Conservation (phyloP, 2,113 vertebrate species). For the Neogale vison region DNA sequence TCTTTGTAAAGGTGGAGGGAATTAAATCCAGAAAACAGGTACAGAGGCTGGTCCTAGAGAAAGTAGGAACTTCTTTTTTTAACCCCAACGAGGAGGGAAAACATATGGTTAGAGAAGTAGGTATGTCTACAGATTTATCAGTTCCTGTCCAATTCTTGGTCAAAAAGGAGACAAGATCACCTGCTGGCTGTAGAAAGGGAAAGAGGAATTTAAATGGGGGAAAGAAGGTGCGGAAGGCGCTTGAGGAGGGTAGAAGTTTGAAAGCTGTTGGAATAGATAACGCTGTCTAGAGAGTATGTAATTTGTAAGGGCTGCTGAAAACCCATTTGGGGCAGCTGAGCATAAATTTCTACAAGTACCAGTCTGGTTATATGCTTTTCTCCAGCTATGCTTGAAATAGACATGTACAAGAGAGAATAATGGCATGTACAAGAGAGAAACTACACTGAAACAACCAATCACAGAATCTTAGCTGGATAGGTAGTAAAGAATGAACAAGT, state of each 20-base stretch:
- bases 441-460: not conserved
- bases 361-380: not conserved
- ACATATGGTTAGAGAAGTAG: not conserved
- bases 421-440: not conserved
- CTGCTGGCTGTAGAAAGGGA: not conserved
- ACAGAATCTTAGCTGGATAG: not conserved
- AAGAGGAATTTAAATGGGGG: not conserved
- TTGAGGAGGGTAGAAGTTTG: not conserved
- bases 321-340: not conserved
- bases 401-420: not conserved
- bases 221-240: too few species aligned
- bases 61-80: not conserved
- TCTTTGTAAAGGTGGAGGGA: not conserved
- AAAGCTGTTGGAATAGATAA: not conserved
- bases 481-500: not conserved
- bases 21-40: not conserved
- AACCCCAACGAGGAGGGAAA: not conserved
- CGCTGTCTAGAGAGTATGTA: not conserved
- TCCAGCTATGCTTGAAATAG: not conserved
- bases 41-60: not conserved
- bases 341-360: not conserved
- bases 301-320: not conserved
- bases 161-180: not conserved
- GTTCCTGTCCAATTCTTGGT: not conserved
- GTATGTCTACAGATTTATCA: not conserved